Conservation (phyloP, 2,113 vertebrate genomes). For the Gopherus flavomarginatus region DNA sequence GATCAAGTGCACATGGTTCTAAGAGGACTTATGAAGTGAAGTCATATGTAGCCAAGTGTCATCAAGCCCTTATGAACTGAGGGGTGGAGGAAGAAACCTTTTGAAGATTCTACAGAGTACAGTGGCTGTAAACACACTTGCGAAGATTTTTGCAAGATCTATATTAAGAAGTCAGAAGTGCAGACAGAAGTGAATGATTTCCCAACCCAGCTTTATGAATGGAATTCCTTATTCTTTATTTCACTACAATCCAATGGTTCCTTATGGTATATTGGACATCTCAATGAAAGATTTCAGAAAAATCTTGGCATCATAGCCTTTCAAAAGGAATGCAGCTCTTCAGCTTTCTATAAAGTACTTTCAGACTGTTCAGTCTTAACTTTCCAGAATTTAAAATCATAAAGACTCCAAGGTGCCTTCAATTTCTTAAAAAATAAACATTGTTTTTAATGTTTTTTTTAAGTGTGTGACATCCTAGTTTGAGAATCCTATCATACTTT, state of each 20-base stretch:
- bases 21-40: constrained; percentile 50
- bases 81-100: constrained; percentile 40
- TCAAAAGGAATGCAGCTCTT: background rate
- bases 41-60: constrained; percentile 57
- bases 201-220: constrained; percentile 28
- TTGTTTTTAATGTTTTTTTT: background rate
- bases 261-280: background rate
- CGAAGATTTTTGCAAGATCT: constrained; percentile 55
- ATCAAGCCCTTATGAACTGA: constrained; percentile 43
- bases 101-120: constrained; percentile 44
- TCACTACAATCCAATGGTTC: background rate
- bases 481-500: background rate
- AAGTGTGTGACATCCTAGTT: background rate
- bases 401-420: background rate
- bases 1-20: constrained; percentile 64
- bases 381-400: background rate
- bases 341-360: background rate
- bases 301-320: background rate
- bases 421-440: background rate
- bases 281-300: constrained; percentile 1
- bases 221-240: background rate
- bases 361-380: background rate
- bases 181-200: constrained; percentile 8
- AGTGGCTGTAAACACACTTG: constrained; percentile 48
- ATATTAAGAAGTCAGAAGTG: constrained; percentile 41